A percentile compares a stretch with the other conserved stretches of the same genome.
Evolutionary conservation across 1,140 invertebrate genomes (phyloP).

Genomic region (Steinernema feltiae): DNA sequence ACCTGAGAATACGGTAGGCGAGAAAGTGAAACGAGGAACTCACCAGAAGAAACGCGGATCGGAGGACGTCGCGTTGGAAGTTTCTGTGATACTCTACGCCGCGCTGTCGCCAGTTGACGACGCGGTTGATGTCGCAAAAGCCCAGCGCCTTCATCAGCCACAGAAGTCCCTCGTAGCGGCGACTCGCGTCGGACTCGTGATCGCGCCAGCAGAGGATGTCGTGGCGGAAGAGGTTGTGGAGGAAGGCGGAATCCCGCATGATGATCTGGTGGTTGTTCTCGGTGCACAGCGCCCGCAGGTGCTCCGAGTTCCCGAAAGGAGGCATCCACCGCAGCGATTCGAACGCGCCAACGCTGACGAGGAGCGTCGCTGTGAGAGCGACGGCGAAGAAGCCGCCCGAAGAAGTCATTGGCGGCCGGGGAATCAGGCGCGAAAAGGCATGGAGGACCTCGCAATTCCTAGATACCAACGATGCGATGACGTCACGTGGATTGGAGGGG

Average conservation of each 20-base stretch:
- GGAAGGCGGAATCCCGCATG: slow-evolving; percentile 23
- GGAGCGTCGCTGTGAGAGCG: not conserved
- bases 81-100: slow-evolving; percentile 37
- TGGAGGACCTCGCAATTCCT: not conserved
- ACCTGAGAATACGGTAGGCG: slow-evolving; percentile 28
- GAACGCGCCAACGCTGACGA: not conserved
- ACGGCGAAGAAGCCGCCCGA: not conserved
- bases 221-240: slow-evolving; percentile 16
- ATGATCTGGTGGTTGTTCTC: slow-evolving; percentile 48
- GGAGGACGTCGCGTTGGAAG: slow-evolving; percentile 48
- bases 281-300: slow-evolving; percentile 41
- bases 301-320: slow-evolving; percentile 41
- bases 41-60: slow-evolving; percentile 51
- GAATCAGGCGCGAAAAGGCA: not conserved
- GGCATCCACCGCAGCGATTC: slow-evolving; percentile 35
- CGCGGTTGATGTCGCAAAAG: slow-evolving; percentile 50
- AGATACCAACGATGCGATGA: not conserved
- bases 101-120: slow-evolving; percentile 14
- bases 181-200: not conserved
- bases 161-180: slow-evolving; percentile 39
- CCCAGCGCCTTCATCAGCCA: slow-evolving; percentile 47
- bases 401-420: not conserved
- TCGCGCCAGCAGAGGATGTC: slow-evolving; percentile 29
- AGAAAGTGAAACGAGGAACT: not conserved
- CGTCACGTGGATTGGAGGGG: not conserved